Conservation (phyloP, 1,140 invertebrate genomes). For the Plutomurus gul region DNA sequence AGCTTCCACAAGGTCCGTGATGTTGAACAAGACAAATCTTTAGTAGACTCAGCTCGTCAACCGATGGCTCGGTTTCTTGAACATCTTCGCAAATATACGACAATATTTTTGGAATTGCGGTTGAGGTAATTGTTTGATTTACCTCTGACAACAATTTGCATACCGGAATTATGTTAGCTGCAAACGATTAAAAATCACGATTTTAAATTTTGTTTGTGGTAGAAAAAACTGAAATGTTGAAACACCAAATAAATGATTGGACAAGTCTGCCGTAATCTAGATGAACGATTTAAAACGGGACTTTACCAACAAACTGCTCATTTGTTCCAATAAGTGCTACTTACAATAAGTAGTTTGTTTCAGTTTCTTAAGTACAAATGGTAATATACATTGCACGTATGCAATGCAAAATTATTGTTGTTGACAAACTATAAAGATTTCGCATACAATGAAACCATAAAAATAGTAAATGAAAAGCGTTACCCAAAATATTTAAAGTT, state of each 20-base stretch:
- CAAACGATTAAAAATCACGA: background rate
- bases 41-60: slow-evolving; percentile 37
- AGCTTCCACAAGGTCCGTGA: slow-evolving; percentile 49
- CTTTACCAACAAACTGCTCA: too few species aligned
- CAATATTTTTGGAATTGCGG: slow-evolving; percentile 43
- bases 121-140: slow-evolving; percentile 31
- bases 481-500: slow-evolving; percentile 23
- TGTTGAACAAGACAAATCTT: slow-evolving; percentile 42
- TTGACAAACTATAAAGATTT: too few species aligned
- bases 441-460: background rate
- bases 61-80: background rate
- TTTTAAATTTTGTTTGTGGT: too few species aligned
- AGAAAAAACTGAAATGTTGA: too few species aligned
- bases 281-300: too few species aligned
- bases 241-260: background rate
- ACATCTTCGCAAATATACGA: slow-evolving; percentile 19
- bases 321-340: too few species aligned
- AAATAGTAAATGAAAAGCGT: background rate
- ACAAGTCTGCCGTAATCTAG: too few species aligned
- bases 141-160: slow-evolving; percentile 40
- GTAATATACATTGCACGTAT: too few species aligned
- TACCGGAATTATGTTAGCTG: slow-evolving; percentile 39
- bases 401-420: too few species aligned
- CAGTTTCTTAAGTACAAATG: too few species aligned
- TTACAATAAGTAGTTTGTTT: too few species aligned